Evolutionary conservation across 1,140 invertebrate species (phyloP).

Genomic region (Pollicipes pollicipes): DNA sequence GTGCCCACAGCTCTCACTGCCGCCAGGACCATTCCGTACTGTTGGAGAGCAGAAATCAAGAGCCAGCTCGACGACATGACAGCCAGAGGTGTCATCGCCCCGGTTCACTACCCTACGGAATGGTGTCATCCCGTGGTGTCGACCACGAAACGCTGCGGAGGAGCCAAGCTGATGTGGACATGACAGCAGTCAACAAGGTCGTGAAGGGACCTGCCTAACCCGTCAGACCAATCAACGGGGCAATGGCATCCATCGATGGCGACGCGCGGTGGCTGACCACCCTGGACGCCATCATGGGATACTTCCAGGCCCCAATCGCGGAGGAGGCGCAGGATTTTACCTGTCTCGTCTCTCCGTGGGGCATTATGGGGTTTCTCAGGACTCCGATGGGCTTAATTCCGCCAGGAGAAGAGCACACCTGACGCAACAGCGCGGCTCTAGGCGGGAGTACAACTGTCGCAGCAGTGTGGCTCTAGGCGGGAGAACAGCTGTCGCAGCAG

Average conservation of each 20-base stretch:
- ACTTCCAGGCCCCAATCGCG: slow-evolving; percentile 21
- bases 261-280: slow-evolving; percentile 14
- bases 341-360: slow-evolving; percentile 22
- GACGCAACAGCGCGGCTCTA: slow-evolving; percentile 14
- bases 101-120: slow-evolving; percentile 8
- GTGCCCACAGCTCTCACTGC: neutral
- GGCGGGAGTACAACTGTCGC: too few species aligned
- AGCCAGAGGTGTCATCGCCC: slow-evolving; percentile 6
- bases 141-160: slow-evolving; percentile 10
- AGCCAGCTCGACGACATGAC: slow-evolving; percentile 10
- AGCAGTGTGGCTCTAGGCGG: too few species aligned
- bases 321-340: slow-evolving; percentile 17
- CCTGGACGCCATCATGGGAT: slow-evolving; percentile 22
- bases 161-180: slow-evolving; percentile 13
- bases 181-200: slow-evolving; percentile 20
- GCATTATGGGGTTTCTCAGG: slow-evolving; percentile 13
- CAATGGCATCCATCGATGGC: slow-evolving; percentile 12
- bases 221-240: slow-evolving; percentile 18
- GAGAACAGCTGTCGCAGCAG: too few species aligned
- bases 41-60: slow-evolving; percentile 8
- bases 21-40: slow-evolving; percentile 9
- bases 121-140: slow-evolving; percentile 14
- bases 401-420: slow-evolving; percentile 18
- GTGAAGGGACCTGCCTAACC: slow-evolving; percentile 19
- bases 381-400: slow-evolving; percentile 15